These are phyloP conservation scores for Gavia stellata DNA, from an alignment of 2,113 vertebrate species.

Conservation along the genomic window DNA sequence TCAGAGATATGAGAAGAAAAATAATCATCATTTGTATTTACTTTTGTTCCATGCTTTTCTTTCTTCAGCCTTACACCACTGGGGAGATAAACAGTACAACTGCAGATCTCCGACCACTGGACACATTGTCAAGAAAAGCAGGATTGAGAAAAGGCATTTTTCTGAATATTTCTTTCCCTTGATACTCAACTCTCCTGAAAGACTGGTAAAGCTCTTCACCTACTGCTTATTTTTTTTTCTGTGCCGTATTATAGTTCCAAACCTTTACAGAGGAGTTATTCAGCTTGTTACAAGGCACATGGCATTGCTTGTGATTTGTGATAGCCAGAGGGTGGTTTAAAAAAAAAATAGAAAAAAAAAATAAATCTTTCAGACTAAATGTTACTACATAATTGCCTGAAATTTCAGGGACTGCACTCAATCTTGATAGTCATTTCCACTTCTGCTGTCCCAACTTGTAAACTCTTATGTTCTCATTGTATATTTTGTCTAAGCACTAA, in stretches of 20 bases:
- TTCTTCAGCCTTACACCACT: neutral
- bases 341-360: neutral
- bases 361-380: neutral
- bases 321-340: neutral
- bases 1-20: neutral
- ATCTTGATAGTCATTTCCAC: neutral
- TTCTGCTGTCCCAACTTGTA: neutral
- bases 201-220: neutral
- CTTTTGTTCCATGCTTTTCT: neutral
- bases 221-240: neutral
- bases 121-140: neutral
- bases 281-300: neutral
- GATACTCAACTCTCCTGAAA: neutral
- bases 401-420: neutral
- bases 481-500: neutral
- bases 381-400: neutral
- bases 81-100: neutral
- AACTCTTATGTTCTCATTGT: neutral
- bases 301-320: neutral
- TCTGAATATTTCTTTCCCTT: neutral
- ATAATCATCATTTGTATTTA: neutral
- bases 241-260: neutral
- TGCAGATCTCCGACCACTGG: neutral
- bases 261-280: neutral
- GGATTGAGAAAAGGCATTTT: neutral